Percentiles rank a stretch among this genome's conserved stretches.
phyloP scores from a whole-genome alignment of 2,113 vertebrate species.

The Cyphomyrus plagiostoma region DNA sequence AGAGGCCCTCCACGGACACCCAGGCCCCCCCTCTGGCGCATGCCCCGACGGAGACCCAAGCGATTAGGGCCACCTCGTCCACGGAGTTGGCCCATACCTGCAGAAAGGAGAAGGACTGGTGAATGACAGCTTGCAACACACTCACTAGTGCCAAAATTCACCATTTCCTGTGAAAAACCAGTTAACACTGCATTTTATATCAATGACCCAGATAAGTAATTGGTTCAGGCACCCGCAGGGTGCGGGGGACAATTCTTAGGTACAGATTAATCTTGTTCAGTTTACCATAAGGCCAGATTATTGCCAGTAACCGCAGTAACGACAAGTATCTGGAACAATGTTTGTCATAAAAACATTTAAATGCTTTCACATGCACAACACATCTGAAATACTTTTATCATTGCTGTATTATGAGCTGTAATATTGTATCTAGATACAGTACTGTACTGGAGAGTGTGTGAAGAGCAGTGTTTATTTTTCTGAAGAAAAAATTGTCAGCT shows the following conservation, averaged over 20 bases:
- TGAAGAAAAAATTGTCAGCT: too few species aligned
- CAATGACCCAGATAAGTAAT: neutral
- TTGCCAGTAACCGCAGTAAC: neutral
- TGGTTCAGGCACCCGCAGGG: neutral
- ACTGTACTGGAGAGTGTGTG: neutral
- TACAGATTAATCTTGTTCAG: neutral
- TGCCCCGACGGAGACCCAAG: slow-evolving; percentile 72
- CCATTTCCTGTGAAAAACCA: neutral
- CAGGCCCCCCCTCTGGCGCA: slow-evolving; percentile 63
- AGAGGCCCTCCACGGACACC: slow-evolving; percentile 71
- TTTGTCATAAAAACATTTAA: neutral
- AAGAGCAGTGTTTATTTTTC: neutral
- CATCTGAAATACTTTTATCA: neutral
- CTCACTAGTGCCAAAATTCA: neutral
- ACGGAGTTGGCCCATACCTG: slow-evolving; percentile 69
- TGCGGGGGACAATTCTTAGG: neutral
- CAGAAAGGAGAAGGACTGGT: slow-evolving; percentile 24
- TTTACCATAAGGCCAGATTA: neutral
- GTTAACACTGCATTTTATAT: neutral
- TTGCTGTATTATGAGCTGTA: too few species aligned
- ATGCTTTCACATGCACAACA: neutral
- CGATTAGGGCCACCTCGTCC: slow-evolving; percentile 76
- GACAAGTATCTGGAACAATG: neutral
- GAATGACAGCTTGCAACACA: neutral
- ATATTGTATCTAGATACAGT: neutral